phyloP scores from a whole-genome alignment of 2,888 invertebrate species.

The Onchidella celtica region DNA sequence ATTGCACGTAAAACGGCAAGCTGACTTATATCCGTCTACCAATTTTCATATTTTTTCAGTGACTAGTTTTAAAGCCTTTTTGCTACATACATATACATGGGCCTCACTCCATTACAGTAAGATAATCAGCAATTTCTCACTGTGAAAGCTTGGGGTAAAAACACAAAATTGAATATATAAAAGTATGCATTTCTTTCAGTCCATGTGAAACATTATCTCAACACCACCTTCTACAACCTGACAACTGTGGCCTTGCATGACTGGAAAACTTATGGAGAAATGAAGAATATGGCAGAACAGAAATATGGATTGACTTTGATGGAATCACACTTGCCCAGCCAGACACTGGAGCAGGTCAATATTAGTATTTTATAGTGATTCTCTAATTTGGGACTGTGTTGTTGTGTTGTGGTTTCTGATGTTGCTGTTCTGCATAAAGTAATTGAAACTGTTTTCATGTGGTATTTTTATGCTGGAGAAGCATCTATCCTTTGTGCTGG shows the following conservation, averaged over 20 bases:
- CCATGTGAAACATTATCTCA: slow-evolving; percentile 93
- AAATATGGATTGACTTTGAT: slow-evolving; percentile 90
- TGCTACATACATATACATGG: too few species aligned
- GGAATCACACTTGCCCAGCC: slow-evolving; percentile 96
- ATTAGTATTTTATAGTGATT: slow-evolving; percentile 35
- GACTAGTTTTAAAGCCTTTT: too few species aligned
- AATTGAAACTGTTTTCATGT: too few species aligned
- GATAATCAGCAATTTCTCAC: too few species aligned
- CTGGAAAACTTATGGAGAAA: slow-evolving; percentile 98
- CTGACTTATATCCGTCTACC: background rate
- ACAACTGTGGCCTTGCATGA: slow-evolving; percentile 98
- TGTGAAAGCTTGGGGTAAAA: too few species aligned
- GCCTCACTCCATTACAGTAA: too few species aligned
- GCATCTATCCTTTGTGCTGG: too few species aligned
- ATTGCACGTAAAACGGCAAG: background rate
- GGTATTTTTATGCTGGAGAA: too few species aligned
- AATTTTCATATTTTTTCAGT: background rate
- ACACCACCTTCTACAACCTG: slow-evolving; percentile 96
- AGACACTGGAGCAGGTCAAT: slow-evolving; percentile 96
- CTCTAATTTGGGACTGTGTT: background rate
- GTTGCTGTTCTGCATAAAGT: too few species aligned
- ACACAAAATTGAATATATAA: too few species aligned
- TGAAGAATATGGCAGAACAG: slow-evolving; percentile 93
- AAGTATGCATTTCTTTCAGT: slow-evolving; percentile 75
- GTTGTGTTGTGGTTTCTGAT: too few species aligned